These are phyloP conservation scores for Muricea muricata DNA, from an alignment of 92 coral and sea anemone species.

Conservation along the genomic window DNA sequence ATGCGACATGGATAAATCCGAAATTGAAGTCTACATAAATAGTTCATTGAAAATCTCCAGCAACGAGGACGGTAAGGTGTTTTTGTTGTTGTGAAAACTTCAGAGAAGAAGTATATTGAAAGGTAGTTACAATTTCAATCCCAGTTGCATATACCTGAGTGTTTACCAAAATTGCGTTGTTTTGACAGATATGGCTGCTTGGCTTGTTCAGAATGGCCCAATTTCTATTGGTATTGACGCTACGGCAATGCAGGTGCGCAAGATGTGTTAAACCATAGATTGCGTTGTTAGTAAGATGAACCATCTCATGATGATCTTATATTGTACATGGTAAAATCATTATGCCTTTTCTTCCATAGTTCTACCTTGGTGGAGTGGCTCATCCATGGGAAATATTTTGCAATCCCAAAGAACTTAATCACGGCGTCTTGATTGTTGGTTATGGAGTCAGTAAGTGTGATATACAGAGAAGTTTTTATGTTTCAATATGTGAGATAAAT, in stretches of 20 bases:
- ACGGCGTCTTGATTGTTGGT: conserved; percentile 96
- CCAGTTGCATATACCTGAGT: too few relatives aligned
- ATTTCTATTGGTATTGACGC: conserved; percentile 98
- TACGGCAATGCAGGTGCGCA: conserved; percentile 87
- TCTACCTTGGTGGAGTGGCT: conserved; percentile 94
- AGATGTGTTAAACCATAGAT: background rate
- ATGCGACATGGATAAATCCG: conserved; percentile 82
- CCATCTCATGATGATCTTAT: too few relatives aligned
- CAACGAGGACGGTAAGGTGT: conserved; percentile 84
- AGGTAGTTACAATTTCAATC: too few relatives aligned
- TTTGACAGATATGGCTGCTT: conserved; percentile 90
- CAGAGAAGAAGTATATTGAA: too few relatives aligned
- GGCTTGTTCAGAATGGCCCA: conserved; percentile 95
- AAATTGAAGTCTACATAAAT: conserved; percentile 81
- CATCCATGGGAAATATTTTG: conserved; percentile 97
- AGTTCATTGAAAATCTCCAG: conserved; percentile 84
- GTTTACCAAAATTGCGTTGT: background rate
- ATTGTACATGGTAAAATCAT: too few relatives aligned
- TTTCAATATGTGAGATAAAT: too few relatives aligned
- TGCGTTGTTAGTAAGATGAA: too few relatives aligned
- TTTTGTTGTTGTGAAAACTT: too few relatives aligned
- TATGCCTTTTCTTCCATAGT: conserved; percentile 47
- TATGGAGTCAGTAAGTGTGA: conserved; percentile 95
- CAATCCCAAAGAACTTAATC: conserved; percentile 76
- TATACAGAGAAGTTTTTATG: too few relatives aligned